A percentile compares a stretch with the other conserved stretches of the same genome.
phyloP scores from a whole-genome alignment of 2,888 invertebrate species.

The Coenonympha glycerion region DNA sequence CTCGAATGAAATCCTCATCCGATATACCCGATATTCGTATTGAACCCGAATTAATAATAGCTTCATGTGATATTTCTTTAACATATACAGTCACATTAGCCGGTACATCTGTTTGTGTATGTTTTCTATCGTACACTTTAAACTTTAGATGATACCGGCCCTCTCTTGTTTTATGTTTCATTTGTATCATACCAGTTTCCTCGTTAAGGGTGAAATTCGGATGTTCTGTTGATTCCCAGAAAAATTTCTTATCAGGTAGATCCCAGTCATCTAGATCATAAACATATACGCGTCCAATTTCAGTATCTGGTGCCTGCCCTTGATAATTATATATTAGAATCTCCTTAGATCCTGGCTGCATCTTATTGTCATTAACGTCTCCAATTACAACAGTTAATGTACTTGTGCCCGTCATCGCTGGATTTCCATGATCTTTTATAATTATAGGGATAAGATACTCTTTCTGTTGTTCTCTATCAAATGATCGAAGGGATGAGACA shows the following conservation, averaged over 20 bases:
- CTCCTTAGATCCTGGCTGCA: conserved; percentile 97
- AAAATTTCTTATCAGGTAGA: conserved; percentile 96
- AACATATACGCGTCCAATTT: conserved; percentile 96
- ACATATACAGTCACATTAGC: conserved; percentile 98
- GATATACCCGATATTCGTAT: conserved; percentile 94
- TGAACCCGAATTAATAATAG: conserved; percentile 96
- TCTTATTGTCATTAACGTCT: conserved; percentile 98
- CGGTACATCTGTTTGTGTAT: conserved; percentile 94
- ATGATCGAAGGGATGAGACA: conserved; percentile 93
- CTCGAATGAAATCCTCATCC: conserved; percentile 96
- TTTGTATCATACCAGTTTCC: conserved; percentile 95
- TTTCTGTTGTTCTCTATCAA: conserved; percentile 96
- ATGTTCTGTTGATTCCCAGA: conserved; percentile 92
- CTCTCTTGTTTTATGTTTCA: conserved; percentile 93
- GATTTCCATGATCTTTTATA: conserved; percentile 97
- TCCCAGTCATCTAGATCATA: conserved; percentile 99
- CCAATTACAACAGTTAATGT: conserved; percentile 97
- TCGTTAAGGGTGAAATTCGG: conserved; percentile 91
- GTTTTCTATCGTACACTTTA: conserved; percentile 94
- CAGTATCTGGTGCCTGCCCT: conserved; percentile 91
- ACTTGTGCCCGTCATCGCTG: conserved; percentile 97
- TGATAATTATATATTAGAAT: conserved; percentile 98
- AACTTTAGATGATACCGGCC: conserved; percentile 88
- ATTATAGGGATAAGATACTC: conserved; percentile 97
- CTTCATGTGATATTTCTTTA: conserved; percentile 95